Evolutionary conservation across 2,888 invertebrate species (phyloP), one percentile per base, ranked within the genome.

Genomic region (Strigamia maritima): DNA sequence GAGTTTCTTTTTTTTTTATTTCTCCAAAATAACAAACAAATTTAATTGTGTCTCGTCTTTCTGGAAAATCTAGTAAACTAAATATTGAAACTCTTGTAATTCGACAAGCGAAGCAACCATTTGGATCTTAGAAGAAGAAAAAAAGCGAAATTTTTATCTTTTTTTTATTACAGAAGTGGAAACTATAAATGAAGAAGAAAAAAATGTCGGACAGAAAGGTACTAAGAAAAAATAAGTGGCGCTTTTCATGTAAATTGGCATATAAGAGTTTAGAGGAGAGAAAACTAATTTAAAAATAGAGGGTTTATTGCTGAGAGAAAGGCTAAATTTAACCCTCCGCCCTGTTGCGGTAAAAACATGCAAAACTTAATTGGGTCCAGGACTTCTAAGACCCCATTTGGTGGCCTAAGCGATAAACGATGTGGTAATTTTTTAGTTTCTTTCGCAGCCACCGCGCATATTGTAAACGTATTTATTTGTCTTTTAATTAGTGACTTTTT

Each of bases 401-500:
- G 49, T 49, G 49, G 49, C 49, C 31, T 49, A 49, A n/a, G 49
- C 49, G 49, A 49, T 49, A 49, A 49, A 49, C 49, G 49, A 16
- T 19, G 49, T 19, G 49, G 49, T 10, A n/a, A n/a, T 49, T 49
- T 49, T 49, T 49, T 49, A 1, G 49, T 49, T 49, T 44, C 44
- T 14, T 16, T 44, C 12, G 14, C 44, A 44, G 44, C 44, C 44
- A 44, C 44, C 44, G 16, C 2, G 8, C 35, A 10, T 7, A 35
- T 35, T 7, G 6, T 6, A 16, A 16, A 16, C 16, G 44, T 44
- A 44, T 44, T 49, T 49, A n/a, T 49, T 49, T 49, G n/a, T 10
- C 49, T n/a, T n/a, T 49, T 49, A 49, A 49, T 49, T 49, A 49
- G 49, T 49, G 49, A 49, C 49, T 49, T 49, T n/a, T 49, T 49